Conservation (phyloP, 2,113 vertebrate genomes). For the Strix aluco region DNA sequence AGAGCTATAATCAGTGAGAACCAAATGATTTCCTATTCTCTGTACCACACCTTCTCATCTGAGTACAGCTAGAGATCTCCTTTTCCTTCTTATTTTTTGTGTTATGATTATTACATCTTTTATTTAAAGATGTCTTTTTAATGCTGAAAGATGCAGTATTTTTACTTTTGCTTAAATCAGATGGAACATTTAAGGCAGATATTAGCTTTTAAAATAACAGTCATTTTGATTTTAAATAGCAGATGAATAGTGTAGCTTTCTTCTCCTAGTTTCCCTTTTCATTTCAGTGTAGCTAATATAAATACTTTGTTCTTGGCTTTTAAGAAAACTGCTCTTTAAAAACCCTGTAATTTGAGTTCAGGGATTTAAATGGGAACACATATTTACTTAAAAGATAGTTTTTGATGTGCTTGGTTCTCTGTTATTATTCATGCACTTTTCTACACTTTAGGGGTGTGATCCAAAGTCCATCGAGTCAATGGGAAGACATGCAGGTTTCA, state of each 20-base stretch:
- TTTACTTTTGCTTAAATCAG: slow-evolving; percentile 5
- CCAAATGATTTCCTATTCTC: slow-evolving; percentile 58
- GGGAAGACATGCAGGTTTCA: neutral
- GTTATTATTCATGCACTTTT: slow-evolving; percentile 35
- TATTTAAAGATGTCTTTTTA: neutral
- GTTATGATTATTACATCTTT: neutral
- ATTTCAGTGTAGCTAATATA: slow-evolving; percentile 48
- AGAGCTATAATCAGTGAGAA: slow-evolving; percentile 72
- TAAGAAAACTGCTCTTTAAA: slow-evolving; percentile 46
- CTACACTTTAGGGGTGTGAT: neutral
- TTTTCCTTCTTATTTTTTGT: slow-evolving; percentile 18
- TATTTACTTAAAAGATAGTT: slow-evolving; percentile 38
- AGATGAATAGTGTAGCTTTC: slow-evolving; percentile 3
- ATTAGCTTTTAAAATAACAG: slow-evolving; percentile 17
- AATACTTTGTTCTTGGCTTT: slow-evolving; percentile 55
- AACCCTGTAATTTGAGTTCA: slow-evolving; percentile 63
- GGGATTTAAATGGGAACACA: slow-evolving; percentile 42
- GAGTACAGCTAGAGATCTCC: neutral
- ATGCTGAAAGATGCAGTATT: neutral
- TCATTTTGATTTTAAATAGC: slow-evolving; percentile 20
- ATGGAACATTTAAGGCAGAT: neutral
- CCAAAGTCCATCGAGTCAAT: neutral
- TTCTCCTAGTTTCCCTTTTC: slow-evolving; percentile 12
- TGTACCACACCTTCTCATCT: slow-evolving; percentile 36
- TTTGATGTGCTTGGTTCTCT: slow-evolving; percentile 27